Conservation (phyloP, 2,888 invertebrate species). For the Schizotus pectinicornis region DNA sequence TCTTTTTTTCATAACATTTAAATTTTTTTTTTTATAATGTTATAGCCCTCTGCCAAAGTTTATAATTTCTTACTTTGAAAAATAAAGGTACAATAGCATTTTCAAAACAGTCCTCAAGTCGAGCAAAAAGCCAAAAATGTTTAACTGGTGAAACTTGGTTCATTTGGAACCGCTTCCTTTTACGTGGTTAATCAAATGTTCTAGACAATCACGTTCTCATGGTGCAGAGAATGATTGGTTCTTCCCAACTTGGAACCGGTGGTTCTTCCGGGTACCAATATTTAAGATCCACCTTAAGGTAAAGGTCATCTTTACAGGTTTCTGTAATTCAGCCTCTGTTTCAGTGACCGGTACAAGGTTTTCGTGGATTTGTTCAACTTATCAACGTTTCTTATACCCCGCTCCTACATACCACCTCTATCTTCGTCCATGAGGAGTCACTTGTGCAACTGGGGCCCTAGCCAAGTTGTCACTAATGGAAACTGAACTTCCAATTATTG, state of each 20-base stretch:
- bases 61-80: no score
- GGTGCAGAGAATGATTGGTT: slow-evolving; percentile 99
- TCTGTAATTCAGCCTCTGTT: slow-evolving; percentile 11
- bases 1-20: no score
- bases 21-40: no score
- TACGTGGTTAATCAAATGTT: no score
- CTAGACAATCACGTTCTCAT: slow-evolving; percentile 97
- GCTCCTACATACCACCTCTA: slow-evolving; percentile 87
- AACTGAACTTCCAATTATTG: no score
- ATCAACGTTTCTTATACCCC: slow-evolving; percentile 94
- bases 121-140: no score
- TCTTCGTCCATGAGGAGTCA: slow-evolving; percentile 81
- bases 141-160: no score
- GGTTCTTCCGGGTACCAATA: slow-evolving; percentile 99
- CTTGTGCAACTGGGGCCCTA: slow-evolving; percentile 66
- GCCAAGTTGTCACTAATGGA: no score
- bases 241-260: slow-evolving; percentile 94
- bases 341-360: slow-evolving; percentile 97
- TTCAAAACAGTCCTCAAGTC: no score
- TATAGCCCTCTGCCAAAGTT: no score
- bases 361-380: slow-evolving; percentile 97
- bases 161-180: no score
- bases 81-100: no score
- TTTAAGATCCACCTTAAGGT: slow-evolving; percentile 95
- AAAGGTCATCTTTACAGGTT: slow-evolving; percentile 31